phyloP scores from a whole-genome alignment of 2,797 vertebrate genomes.

The Acipenser oxyrinchus region DNA sequence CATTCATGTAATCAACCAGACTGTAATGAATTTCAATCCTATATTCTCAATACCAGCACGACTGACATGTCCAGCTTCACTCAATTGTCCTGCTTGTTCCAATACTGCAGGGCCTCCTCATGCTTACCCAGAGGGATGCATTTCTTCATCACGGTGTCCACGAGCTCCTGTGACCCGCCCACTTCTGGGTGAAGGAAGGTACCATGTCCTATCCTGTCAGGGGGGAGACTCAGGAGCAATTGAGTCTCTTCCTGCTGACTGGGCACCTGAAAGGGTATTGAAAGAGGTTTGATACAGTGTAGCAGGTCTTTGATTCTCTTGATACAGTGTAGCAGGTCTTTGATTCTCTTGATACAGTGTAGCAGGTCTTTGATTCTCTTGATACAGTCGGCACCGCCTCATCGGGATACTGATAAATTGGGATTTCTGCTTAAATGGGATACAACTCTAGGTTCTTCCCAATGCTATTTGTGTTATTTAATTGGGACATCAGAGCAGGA shows the following conservation, averaged over 20 bases:
- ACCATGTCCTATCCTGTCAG: slow-evolving; percentile 92
- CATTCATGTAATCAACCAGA: not conserved
- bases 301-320: not conserved
- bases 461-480: too few species aligned
- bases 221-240: slow-evolving; percentile 77
- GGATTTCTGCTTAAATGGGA: too few species aligned
- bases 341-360: too few species aligned
- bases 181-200: slow-evolving; percentile 71
- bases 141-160: slow-evolving; percentile 69
- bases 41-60: not conserved
- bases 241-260: slow-evolving; percentile 77
- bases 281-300: not conserved
- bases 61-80: not conserved
- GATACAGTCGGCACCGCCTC: too few species aligned
- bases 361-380: too few species aligned
- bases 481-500: too few species aligned
- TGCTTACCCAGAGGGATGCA: slow-evolving; percentile 79
- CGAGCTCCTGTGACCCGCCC: slow-evolving; percentile 62
- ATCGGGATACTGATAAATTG: too few species aligned
- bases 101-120: not conserved
- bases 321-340: not conserved
- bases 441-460: too few species aligned
- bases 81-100: not conserved
- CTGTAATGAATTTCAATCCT: not conserved
- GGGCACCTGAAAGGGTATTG: slow-evolving; percentile 64